Evolutionary conservation across 2,113 vertebrate genomes (phyloP), one percentile per base, ranked within the genome.

Genomic region (Leptodactylus fuscus): DNA sequence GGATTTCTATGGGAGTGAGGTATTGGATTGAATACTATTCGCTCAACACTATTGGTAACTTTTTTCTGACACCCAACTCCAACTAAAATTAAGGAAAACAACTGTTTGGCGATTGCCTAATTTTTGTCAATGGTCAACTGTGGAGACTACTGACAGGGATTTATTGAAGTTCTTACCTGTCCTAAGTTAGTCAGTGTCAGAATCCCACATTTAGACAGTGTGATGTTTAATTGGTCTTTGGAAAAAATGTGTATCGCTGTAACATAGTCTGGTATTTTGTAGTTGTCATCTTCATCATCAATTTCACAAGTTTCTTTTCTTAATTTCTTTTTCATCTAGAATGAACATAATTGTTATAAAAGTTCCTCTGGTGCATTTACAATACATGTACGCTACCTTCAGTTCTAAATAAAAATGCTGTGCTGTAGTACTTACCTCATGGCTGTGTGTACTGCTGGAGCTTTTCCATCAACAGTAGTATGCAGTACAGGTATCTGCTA

Each of bases 161-260:
- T 36, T 75, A 76, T 13, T 7, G 13, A 73, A 9, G 5, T 8
- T 87, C 96, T 94, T 95, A 99, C 98, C 93, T 90, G 95, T 89
- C 92, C 97, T 78, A 99, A 92, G 88, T 99, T 98, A 90, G 93
- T 95, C 89, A 99, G 92, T 97, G 98, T 99, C 88, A 94, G 87
- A 69, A 99, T 92, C 27, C 97, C 97, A 91, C 96, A 97, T 88
- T 98, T 99, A 32, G 97, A 97, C 65, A 99, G 92, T 0, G 96
- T 99, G 91, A 99, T 94, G 87, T 99, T 99, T 84, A 99, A 93
- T 85, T 98, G 97, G 89, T 99, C 97, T 93, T 95, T 95, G 87
- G 97, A 99, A 87, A 91, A 95, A 90, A 99, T 88, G 88, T 88
- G 90, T 87, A 98, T 96, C 65, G 95, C 92, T 3, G 97, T 99